phyloP scores from a whole-genome alignment of 2,113 vertebrate species.

The Gymnarchus niloticus region DNA sequence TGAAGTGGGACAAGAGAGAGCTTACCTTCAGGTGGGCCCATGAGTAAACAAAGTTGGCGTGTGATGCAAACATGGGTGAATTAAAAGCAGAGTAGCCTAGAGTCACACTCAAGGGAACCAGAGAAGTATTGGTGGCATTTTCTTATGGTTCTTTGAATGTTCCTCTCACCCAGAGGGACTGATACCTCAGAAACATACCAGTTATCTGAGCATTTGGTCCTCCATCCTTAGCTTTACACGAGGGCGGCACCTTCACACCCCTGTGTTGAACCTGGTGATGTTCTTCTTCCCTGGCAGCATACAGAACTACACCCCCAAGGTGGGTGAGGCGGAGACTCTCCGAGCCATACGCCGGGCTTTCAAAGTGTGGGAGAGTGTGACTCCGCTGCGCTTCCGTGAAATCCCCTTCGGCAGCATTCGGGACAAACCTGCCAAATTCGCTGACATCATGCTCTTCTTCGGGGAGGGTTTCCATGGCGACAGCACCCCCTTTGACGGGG shows the following conservation, averaged over 20 bases:
- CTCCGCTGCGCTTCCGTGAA: slow-evolving; percentile 77
- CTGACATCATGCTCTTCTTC: slow-evolving; percentile 89
- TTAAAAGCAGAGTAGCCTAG: neutral
- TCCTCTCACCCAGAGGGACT: neutral
- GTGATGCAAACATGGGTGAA: neutral
- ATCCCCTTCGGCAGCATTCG: slow-evolving; percentile 73
- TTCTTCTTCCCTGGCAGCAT: slow-evolving; percentile 53
- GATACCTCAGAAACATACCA: neutral
- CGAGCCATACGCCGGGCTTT: slow-evolving; percentile 82
- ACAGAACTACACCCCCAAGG: slow-evolving; percentile 69
- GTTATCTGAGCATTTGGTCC: neutral
- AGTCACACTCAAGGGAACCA: neutral
- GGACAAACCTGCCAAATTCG: slow-evolving; percentile 69
- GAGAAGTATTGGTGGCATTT: neutral
- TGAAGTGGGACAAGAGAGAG: slow-evolving; percentile 81
- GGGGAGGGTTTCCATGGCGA: slow-evolving; percentile 84
- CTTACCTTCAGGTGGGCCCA: slow-evolving; percentile 84
- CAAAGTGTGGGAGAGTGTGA: slow-evolving; percentile 71
- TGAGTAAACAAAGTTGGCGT: neutral
- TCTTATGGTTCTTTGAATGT: neutral
- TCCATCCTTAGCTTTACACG: neutral
- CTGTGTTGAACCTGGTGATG: slow-evolving; percentile 12
- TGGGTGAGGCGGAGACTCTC: slow-evolving; percentile 70
- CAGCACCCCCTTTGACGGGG: slow-evolving; percentile 86
- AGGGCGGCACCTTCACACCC: neutral